phyloP scores from a whole-genome alignment of 2,888 invertebrate species.

The Melieria crassipennis region DNA sequence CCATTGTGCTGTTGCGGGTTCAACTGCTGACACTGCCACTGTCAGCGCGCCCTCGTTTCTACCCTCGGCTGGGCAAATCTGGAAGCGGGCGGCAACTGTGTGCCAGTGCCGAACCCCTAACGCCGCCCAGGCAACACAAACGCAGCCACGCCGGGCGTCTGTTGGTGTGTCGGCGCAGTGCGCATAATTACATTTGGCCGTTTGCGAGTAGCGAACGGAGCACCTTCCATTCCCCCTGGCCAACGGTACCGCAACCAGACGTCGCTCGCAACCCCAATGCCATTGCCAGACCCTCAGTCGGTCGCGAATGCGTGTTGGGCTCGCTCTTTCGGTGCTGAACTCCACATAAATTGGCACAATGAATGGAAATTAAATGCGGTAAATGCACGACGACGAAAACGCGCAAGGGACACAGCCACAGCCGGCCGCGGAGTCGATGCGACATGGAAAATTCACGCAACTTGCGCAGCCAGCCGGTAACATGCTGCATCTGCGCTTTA shows the following conservation, averaged over 20 bases:
- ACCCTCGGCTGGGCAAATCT: no score
- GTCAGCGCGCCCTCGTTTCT: no score
- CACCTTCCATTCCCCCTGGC: background rate
- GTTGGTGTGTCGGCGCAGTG: no score
- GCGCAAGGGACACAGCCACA: background rate
- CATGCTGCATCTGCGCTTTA: constrained; percentile 15
- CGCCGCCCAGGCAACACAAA: background rate
- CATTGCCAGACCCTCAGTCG: background rate
- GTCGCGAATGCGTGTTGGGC: background rate
- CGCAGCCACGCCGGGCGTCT: background rate
- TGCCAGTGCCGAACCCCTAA: no score
- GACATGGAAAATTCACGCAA: constrained; percentile 14
- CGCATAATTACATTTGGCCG: background rate
- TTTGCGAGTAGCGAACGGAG: background rate
- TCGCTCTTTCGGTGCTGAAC: background rate
- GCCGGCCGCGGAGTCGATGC: background rate
- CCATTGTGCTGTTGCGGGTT: no score
- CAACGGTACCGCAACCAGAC: background rate
- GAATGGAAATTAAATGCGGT: constrained; percentile 22
- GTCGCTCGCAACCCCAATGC: background rate
- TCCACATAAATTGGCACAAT: constrained; percentile 20
- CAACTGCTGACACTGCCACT: no score
- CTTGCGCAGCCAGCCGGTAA: no score
- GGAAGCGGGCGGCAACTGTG: no score
- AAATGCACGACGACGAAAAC: background rate